phyloP scores from a whole-genome alignment of 2,113 vertebrate genomes.

The Isurus oxyrinchus region DNA sequence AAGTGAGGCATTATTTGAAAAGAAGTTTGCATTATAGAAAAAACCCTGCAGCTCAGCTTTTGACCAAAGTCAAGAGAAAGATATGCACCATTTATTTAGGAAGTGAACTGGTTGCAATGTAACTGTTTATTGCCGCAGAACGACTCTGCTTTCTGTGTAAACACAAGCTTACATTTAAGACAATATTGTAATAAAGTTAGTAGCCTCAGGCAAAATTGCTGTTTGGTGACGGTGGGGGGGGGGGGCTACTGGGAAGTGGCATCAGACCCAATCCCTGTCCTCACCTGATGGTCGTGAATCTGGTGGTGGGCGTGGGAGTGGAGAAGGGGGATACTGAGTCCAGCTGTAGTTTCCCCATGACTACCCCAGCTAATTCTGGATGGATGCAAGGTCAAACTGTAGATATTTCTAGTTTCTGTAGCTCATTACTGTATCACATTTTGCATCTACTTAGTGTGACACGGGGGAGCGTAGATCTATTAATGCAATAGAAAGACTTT shows the following conservation, averaged over 20 bases:
- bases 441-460: neutral
- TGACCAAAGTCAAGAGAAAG: neutral
- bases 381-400: neutral
- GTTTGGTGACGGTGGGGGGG: neutral
- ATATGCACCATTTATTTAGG: neutral
- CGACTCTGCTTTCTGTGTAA: neutral
- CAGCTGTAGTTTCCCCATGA: neutral
- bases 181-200: neutral
- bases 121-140: neutral
- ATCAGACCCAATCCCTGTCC: neutral
- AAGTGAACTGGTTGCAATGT: neutral
- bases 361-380: neutral
- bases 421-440: neutral
- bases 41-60: neutral
- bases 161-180: neutral
- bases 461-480: neutral
- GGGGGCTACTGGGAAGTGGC: neutral
- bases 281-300: too few relatives aligned
- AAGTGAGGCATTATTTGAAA: neutral
- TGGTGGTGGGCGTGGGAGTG: neutral
- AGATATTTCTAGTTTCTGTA: neutral
- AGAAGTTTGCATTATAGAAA: neutral
- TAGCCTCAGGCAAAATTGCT: neutral
- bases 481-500: neutral
- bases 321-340: neutral